phyloP scores from a whole-genome alignment of 2,797 vertebrate genomes.

The Eidolon dupreanum region DNA sequence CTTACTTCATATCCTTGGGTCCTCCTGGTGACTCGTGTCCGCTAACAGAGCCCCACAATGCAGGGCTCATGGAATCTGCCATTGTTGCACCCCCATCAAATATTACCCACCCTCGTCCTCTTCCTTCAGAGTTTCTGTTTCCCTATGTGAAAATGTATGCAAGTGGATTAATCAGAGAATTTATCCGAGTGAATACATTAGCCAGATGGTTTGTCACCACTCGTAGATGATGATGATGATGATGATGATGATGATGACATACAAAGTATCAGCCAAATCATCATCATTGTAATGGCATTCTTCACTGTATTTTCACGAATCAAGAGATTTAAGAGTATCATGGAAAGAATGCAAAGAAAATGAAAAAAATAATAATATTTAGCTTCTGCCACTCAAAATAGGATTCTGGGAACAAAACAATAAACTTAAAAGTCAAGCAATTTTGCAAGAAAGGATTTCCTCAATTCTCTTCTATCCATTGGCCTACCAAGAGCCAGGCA shows the following conservation, averaged over 20 bases:
- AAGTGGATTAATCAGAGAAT: background rate
- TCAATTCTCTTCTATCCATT: background rate
- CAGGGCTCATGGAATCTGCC: rapidly evolving
- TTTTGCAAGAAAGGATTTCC: background rate
- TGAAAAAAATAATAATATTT: background rate
- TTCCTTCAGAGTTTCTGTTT: background rate
- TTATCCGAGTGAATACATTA: background rate
- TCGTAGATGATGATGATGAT: background rate
- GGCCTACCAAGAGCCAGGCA: background rate
- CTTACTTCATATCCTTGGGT: background rate
- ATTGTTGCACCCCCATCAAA: background rate
- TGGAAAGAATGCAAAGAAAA: background rate
- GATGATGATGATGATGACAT: no score
- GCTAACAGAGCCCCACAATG: background rate
- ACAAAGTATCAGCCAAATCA: no score
- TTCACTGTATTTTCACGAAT: background rate
- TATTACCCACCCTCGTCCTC: background rate
- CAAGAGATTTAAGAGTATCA: background rate
- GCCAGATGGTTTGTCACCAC: background rate
- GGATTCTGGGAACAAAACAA: background rate
- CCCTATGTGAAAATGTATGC: background rate
- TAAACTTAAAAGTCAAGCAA: background rate
- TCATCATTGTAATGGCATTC: no score
- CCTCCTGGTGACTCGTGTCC: background rate
- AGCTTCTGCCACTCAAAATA: background rate